Evolutionary conservation across 2,797 vertebrate species (phyloP), one percentile per base, ranked within the genome.

Genomic region (Malurus splendens): DNA sequence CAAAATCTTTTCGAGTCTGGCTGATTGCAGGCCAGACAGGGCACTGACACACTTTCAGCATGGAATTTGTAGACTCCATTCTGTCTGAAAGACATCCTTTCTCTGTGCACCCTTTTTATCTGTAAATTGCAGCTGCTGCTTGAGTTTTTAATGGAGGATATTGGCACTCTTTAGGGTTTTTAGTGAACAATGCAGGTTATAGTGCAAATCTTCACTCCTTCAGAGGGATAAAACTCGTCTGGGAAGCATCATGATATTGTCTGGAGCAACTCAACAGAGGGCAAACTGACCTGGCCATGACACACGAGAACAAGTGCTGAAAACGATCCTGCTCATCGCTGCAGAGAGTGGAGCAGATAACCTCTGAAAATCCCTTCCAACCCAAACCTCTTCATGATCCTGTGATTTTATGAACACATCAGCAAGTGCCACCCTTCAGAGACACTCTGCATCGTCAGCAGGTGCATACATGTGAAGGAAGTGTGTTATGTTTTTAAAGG

Each of bases 401-500:
- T 8, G 1, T 44, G 16, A 27, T 45, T 72, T 28, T 67, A 44
- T 10, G 2, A 60, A 62, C 27, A 39, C 33, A 73, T 10, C 27
- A 67, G 8, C 10, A 75, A 36, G 16, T 9, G 51, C 6, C 20
- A 54, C 19, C 7, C 8, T 70, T 66, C 24, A 66, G 61, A 64
- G 16, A 14, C 9, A 44, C 66, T 72, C 41, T 75, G 8, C 17
- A 18, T 20, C 16, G 13, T 36, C 56, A 73, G 2, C 1, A 4
- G 36, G 18, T 24, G 22, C 3, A 32, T 1, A 18, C 2, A 23
- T 4, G 4, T 14, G 56, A 86, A 80, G 8, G 2, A 65, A 74
- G 0, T 16, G 5, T n/a, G 2, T 10, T n/a, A 9, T 12, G 5
- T 25, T 44, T 2, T 1, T 45, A 25, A 82, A 51, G 7, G 3